These are phyloP conservation scores for Calephelis nemesis DNA, from an alignment of 1,140 invertebrate genomes.

Conservation along the genomic window DNA sequence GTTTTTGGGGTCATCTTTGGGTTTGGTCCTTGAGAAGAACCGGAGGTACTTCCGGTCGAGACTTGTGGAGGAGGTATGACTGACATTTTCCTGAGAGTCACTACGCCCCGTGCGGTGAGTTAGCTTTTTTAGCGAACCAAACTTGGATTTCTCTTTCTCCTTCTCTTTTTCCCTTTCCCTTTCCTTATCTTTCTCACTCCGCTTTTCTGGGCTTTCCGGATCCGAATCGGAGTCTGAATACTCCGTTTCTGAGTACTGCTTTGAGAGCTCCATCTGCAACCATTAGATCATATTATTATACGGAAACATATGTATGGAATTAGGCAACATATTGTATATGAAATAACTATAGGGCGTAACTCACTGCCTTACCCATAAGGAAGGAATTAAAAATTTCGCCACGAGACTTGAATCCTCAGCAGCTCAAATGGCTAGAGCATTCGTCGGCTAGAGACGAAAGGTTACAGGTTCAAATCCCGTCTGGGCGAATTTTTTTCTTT, in stretches of 20 bases:
- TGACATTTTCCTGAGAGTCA: conserved; percentile 77
- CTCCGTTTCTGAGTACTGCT: conserved; percentile 90
- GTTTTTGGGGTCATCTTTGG: conserved; percentile 54
- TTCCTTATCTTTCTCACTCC: conserved; percentile 46
- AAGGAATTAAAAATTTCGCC: too few species aligned
- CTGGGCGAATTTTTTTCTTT: too few species aligned
- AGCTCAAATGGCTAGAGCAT: too few species aligned
- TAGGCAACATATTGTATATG: too few species aligned
- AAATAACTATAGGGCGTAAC: too few species aligned
- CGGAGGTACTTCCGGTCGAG: conserved; percentile 86
- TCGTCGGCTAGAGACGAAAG: too few species aligned
- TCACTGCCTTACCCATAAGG: too few species aligned
- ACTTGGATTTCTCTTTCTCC: conserved; percentile 70
- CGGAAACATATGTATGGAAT: too few species aligned
- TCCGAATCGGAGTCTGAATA: conserved; percentile 84
- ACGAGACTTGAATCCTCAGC: too few species aligned
- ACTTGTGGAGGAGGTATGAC: conserved; percentile 79
- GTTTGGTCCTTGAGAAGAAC: conserved; percentile 70
- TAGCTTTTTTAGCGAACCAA: conserved; percentile 63
- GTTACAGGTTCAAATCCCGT: too few species aligned
- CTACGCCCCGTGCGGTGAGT: conserved; percentile 50
- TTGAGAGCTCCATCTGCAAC: conserved; percentile 53
- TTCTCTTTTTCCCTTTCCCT: conserved; percentile 51
- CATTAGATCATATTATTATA: conserved; percentile 31
- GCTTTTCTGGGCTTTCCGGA: conserved; percentile 41